These are phyloP conservation scores for Vollenhovia emeryi DNA, from an alignment of 1,140 invertebrate species.

Conservation along the genomic window DNA sequence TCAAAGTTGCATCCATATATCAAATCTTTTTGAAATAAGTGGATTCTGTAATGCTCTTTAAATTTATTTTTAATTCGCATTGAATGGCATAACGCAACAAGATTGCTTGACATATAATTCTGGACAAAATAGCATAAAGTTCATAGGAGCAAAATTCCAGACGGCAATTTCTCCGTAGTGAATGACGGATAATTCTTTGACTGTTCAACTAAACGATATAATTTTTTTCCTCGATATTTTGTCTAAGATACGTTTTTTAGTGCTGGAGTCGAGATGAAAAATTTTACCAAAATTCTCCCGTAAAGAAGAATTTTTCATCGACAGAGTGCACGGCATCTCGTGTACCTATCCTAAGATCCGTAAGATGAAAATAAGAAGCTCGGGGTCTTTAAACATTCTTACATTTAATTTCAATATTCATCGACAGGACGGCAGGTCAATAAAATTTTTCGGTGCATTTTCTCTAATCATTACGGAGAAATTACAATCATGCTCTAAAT, in stretches of 20 bases:
- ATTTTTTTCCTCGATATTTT: background rate
- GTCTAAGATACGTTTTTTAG: no score
- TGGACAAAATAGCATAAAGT: background rate
- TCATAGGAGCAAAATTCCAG: background rate
- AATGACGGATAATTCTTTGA: background rate
- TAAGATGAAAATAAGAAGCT: background rate
- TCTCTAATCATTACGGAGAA: background rate
- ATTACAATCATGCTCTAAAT: background rate
- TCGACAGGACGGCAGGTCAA: background rate
- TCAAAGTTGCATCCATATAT: background rate
- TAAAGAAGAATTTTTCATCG: background rate
- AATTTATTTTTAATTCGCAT: no score
- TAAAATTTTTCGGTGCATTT: no score
- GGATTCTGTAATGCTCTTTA: background rate
- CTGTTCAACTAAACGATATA: background rate
- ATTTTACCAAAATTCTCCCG: background rate
- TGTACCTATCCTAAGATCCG: background rate
- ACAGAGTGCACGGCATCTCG: background rate
- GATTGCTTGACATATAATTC: background rate
- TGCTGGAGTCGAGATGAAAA: background rate
- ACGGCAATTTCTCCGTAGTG: background rate
- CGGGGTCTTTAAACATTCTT: background rate
- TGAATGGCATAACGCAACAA: no score
- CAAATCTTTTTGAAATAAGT: background rate
- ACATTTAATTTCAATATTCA: background rate